Evolutionary conservation across 2,797 vertebrate species (phyloP).

Genomic region (Acanthopagrus latus): DNA sequence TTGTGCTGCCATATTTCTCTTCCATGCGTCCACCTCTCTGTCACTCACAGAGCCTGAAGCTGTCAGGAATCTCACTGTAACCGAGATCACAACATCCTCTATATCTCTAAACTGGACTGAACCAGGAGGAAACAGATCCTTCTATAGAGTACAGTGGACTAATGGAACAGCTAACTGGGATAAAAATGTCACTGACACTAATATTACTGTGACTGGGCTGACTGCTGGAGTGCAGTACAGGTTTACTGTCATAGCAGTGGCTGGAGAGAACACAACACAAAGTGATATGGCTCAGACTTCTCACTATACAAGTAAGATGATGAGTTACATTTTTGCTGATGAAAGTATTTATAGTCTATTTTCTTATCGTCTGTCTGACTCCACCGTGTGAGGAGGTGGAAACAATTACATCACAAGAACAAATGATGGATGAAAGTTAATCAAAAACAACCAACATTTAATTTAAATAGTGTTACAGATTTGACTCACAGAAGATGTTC

Average conservation of each 20-base stretch:
- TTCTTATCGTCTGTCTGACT: not conserved
- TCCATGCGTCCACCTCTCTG: not conserved
- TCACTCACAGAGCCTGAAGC: conserved; percentile 22
- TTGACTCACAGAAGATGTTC: too few relatives aligned
- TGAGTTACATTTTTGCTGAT: not conserved
- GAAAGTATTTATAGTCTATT: too few relatives aligned
- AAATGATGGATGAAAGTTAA: too few relatives aligned
- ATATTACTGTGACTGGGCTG: too few relatives aligned
- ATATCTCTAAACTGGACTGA: conserved; percentile 46
- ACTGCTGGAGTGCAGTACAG: too few relatives aligned
- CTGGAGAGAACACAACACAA: conserved; percentile 25
- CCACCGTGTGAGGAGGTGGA: too few relatives aligned
- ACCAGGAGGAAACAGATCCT: conserved; percentile 30
- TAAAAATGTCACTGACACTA: too few relatives aligned
- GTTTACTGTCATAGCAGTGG: conserved; percentile 25
- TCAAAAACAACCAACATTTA: too few relatives aligned
- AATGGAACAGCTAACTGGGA: too few relatives aligned
- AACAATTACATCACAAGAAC: too few relatives aligned
- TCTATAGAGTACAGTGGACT: not conserved
- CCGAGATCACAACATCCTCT: conserved; percentile 40
- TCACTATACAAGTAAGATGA: conserved; percentile 45
- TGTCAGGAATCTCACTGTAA: conserved; percentile 1
- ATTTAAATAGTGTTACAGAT: too few relatives aligned
- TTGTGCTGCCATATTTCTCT: not conserved
- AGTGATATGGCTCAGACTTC: accelerated